Evolutionary conservation across 2,888 invertebrate species (phyloP).

Genomic region (Beris chalybata): DNA sequence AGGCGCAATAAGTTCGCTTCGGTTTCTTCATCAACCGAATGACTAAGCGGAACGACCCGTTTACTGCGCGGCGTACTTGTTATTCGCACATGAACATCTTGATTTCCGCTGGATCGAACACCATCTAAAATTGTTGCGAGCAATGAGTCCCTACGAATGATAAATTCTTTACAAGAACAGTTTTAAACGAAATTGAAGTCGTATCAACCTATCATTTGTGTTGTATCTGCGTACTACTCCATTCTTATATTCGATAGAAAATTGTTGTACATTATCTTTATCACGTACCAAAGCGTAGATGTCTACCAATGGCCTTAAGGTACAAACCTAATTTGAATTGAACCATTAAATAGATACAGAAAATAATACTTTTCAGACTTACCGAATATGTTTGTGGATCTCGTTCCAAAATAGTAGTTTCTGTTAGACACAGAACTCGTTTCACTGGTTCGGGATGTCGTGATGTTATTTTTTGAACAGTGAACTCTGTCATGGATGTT

Average conservation of each 20-base stretch:
- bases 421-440: constrained; percentile 90
- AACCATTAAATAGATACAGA: background rate
- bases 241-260: constrained; percentile 91
- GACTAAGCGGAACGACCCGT: constrained; percentile 85
- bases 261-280: constrained; percentile 88
- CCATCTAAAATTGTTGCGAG: constrained; percentile 95
- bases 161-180: background rate
- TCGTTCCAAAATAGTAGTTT: constrained; percentile 92
- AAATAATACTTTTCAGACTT: constrained; percentile 19
- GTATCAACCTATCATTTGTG: constrained; percentile 82
- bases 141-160: constrained; percentile 80
- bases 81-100: constrained; percentile 93
- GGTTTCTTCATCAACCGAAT: constrained; percentile 93
- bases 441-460: constrained; percentile 83
- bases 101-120: constrained; percentile 94
- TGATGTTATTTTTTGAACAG: constrained; percentile 87
- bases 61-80: constrained; percentile 80
- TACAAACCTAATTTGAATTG: constrained; percentile 62
- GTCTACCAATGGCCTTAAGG: constrained; percentile 77
- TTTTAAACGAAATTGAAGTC: constrained; percentile 9
- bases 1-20: constrained; percentile 77
- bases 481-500: constrained; percentile 95
- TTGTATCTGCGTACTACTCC: constrained; percentile 86
- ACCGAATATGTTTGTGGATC: constrained; percentile 95
- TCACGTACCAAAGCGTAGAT: constrained; percentile 91